Evolutionary conservation across 2,113 vertebrate species (phyloP), one percentile per base, ranked within the genome.

Genomic region (Gambusia holbrooki): DNA sequence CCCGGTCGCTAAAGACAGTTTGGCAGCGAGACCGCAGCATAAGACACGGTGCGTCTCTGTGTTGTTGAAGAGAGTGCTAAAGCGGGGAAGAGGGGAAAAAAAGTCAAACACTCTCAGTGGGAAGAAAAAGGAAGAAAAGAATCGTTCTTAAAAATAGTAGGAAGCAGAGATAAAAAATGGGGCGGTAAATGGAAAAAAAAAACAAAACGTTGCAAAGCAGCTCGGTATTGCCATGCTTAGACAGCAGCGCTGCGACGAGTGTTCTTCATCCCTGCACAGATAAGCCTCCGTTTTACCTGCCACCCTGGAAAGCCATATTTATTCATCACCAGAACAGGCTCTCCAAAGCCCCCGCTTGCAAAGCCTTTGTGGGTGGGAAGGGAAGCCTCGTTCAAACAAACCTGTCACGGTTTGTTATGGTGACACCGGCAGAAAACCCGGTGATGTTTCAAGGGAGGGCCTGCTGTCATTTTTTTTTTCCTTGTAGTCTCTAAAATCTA

Each of bases 21-120:
- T 84, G 87, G 87, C 81, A 63, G 77, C 33, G 66, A 73, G 87
- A 85, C 88, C 86, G 35, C 32, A 81, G 65, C 61, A 28, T 15
- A 32, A 74, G 78, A 28, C 64, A 22, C 14, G 3, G 35, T 70
- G 63, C 17, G 32, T 66, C 22, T 54, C 42, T 65, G 71, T 45
- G 69, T 67, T 58, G 48, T 63, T 76, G 29, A 72, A 14, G 54
- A 63, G 62, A 30, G 62, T 58, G 35, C 28, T 64, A 61, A n/a
- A 33, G n/a, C 2, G 5, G 30, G 0, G 71, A 13, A 45, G 40
- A 62, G 2, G 2, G 51, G 35, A 25, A 40, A 30, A 45, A 35
- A 69, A 40, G 76, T 75, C 67, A 81, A 61, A 79, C 48, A 37
- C 70, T 79, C 42, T 76, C 78, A 73, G 84, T 81, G 85, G 81